Conservation (phyloP, 2,797 vertebrate species). For the Helarctos malayanus region DNA sequence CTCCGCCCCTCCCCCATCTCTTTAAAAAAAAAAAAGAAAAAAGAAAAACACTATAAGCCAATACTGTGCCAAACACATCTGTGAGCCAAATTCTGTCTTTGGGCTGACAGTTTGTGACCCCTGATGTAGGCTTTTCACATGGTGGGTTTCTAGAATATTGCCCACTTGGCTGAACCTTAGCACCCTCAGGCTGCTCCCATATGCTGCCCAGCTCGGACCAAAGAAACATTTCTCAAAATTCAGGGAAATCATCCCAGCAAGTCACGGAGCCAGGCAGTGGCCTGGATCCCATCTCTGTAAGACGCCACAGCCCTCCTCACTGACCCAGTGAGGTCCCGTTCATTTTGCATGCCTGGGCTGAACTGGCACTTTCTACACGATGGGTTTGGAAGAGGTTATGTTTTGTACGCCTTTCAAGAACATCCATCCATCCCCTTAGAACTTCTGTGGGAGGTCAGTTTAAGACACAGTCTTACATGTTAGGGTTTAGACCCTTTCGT, state of each 20-base stretch:
- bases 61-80: conserved; percentile 35
- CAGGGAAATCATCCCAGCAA: conserved; percentile 38
- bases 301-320: neutral
- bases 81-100: neutral
- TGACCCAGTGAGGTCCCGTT: neutral
- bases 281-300: neutral
- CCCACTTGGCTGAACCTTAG: neutral
- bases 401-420: neutral
- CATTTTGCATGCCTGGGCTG: neutral
- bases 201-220: neutral
- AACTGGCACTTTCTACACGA: neutral
- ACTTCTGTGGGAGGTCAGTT: neutral
- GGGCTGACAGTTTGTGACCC: neutral
- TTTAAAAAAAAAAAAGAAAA: no score
- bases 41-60: neutral
- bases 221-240: conserved; percentile 52
- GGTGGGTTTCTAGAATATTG: conserved; percentile 24
- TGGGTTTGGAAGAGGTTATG: neutral
- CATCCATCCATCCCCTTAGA: neutral
- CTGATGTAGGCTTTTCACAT: neutral
- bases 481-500: neutral
- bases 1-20: no score
- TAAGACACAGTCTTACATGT: neutral
- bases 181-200: neutral
- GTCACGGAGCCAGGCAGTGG: neutral